These are phyloP conservation scores for Arvicanthis niloticus DNA, from an alignment of 2,113 vertebrate genomes.

Conservation along the genomic window DNA sequence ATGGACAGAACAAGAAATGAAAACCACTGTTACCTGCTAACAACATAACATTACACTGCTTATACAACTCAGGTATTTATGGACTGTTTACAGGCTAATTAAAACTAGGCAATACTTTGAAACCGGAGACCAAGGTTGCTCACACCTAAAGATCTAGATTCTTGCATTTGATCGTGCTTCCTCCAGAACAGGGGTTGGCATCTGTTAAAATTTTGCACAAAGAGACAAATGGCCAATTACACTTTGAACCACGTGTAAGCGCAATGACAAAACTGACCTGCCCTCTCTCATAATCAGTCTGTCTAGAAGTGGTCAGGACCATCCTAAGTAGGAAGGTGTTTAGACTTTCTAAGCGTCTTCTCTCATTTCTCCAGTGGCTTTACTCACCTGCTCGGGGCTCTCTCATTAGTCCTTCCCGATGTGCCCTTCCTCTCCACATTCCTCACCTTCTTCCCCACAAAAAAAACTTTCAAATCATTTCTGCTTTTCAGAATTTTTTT, in stretches of 20 bases:
- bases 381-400: not conserved
- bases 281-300: not conserved
- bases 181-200: constrained; percentile 74
- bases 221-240: not conserved
- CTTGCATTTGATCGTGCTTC: constrained; percentile 15
- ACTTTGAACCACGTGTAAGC: not conserved
- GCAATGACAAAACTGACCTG: not conserved
- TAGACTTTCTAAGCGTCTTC: not conserved
- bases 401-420: not conserved
- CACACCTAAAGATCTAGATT: constrained; percentile 42
- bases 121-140: constrained; percentile 42
- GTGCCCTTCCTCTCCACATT: not conserved
- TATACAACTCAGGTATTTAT: constrained; percentile 65
- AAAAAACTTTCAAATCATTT: not conserved
- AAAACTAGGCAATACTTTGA: constrained; percentile 64
- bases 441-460: not conserved
- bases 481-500: not conserved
- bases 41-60: constrained; percentile 55
- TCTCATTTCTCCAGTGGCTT: not conserved
- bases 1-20: constrained; percentile 77
- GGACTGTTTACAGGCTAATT: constrained; percentile 52
- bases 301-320: not conserved
- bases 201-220: constrained; percentile 51
- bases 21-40: constrained; percentile 74
- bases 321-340: not conserved